phyloP scores from a whole-genome alignment of 2,797 vertebrate species.

The Hyperoplus lanceolatus region DNA sequence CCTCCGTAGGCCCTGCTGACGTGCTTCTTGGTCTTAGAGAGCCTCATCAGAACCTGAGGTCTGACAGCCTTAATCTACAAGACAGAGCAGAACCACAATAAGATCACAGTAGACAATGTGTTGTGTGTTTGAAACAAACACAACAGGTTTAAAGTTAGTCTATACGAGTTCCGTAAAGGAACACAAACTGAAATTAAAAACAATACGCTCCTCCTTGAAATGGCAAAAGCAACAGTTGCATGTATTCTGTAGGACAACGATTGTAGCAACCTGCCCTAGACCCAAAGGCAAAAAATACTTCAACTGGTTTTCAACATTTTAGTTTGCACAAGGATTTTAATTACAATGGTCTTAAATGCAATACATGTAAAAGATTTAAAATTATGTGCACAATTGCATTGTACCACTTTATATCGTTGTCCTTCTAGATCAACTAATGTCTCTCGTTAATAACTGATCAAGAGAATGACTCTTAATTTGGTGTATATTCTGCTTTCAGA shows the following conservation, averaged over 20 bases:
- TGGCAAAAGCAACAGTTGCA: not conserved
- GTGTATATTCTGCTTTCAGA: not conserved
- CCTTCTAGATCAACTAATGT: no score
- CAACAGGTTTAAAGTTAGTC: not conserved
- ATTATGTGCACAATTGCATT: no score
- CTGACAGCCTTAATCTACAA: slow-evolving; percentile 94
- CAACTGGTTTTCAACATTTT: not conserved
- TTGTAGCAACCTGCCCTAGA: not conserved
- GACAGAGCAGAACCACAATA: slow-evolving; percentile 4
- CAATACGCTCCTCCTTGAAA: no score
- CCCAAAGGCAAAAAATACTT: not conserved
- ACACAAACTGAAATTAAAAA: no score
- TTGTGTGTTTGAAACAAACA: not conserved
- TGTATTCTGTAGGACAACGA: fast-evolving
- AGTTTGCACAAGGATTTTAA: not conserved
- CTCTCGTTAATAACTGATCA: no score
- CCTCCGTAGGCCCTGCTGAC: slow-evolving; percentile 98
- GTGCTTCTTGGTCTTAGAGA: slow-evolving; percentile 98
- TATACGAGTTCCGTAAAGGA: not conserved
- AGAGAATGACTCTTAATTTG: no score
- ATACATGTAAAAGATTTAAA: not conserved
- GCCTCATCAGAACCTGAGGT: slow-evolving; percentile 97
- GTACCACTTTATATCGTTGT: no score
- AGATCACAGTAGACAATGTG: not conserved
- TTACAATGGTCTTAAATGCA: not conserved